Conservation (phyloP, 1,140 invertebrate species). For the Conus betulinus region DNA sequence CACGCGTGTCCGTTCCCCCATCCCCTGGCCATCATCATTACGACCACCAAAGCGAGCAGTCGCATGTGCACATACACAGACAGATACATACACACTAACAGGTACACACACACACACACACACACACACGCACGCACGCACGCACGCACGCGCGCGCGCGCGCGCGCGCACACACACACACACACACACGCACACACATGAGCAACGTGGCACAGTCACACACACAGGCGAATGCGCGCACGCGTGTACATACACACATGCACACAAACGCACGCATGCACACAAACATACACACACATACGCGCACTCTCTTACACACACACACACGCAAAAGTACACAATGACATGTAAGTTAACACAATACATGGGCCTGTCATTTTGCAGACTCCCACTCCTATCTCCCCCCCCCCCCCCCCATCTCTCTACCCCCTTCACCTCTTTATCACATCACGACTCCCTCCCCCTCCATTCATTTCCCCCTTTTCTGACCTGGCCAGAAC, state of each 20-base stretch:
- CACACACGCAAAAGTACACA: too few species aligned
- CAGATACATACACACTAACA: too few species aligned
- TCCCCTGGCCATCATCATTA: too few species aligned
- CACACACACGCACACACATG: not conserved
- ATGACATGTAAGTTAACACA: too few species aligned
- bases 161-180: not conserved
- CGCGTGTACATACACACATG: not conserved
- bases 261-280: not conserved
- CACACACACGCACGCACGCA: not conserved
- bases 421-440: not conserved
- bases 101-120: not conserved
- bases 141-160: too few species aligned
- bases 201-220: too few species aligned
- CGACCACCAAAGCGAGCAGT: too few species aligned
- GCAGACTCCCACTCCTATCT: not conserved
- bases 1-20: too few species aligned
- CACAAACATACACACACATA: too few species aligned
- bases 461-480: not conserved
- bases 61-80: too few species aligned
- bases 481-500: constrained; percentile 49
- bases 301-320: too few species aligned
- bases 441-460: not conserved
- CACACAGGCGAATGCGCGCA: not conserved
- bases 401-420: not conserved
- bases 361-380: too few species aligned